Conservation (phyloP, 2,888 invertebrate genomes). For the Ophion costatus region DNA sequence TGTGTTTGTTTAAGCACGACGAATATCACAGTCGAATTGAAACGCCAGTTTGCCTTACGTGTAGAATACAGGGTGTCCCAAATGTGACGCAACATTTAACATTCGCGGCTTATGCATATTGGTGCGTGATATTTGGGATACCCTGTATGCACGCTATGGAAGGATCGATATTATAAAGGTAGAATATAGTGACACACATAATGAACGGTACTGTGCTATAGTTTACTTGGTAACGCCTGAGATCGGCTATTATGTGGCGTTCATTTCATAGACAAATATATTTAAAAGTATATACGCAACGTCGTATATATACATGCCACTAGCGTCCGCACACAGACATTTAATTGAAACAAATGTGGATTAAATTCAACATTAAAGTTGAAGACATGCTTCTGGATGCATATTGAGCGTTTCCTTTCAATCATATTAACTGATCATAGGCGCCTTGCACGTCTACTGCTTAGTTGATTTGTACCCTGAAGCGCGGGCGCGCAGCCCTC, state of each 20-base stretch:
- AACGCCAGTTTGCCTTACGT: background rate
- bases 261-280: constrained; percentile 15
- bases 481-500: no score
- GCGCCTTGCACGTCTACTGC: no score
- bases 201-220: background rate
- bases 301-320: background rate
- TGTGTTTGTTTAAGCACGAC: background rate
- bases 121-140: no score
- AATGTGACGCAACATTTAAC: no score
- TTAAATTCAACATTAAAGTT: no score
- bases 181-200: background rate
- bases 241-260: constrained; percentile 17
- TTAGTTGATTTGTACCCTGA: no score
- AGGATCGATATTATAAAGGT: background rate
- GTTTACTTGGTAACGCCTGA: constrained; percentile 9
- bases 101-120: no score
- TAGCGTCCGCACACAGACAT: background rate
- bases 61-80: no score
- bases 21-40: background rate
- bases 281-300: constrained; percentile 1
- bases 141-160: background rate
- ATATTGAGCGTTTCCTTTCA: no score
- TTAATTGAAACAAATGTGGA: no score
- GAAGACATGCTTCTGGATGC: no score
- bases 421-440: no score